These are phyloP conservation scores for Alosa alosa DNA, from an alignment of 2,113 vertebrate species.

Conservation along the genomic window DNA sequence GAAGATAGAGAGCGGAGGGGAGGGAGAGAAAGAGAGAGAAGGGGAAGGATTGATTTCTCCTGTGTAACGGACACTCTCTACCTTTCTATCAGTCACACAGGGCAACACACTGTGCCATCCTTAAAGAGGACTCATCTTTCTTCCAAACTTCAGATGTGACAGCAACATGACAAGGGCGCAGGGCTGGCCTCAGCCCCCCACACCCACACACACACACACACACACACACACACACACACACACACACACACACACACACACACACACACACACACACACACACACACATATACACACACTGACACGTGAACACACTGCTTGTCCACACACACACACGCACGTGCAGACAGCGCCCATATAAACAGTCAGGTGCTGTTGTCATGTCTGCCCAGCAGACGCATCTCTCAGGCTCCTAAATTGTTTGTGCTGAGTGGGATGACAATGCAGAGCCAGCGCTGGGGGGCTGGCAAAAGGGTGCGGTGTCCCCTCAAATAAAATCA, in stretches of 20 bases:
- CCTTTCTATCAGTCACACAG: constrained; percentile 68
- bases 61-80: constrained; percentile 56
- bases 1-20: constrained; percentile 48
- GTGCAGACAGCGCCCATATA: not conserved
- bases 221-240: not conserved
- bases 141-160: constrained; percentile 63
- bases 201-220: not conserved
- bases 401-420: not conserved
- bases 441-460: too few species aligned
- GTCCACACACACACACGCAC: constrained; percentile 22
- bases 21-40: constrained; percentile 44
- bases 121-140: constrained; percentile 68
- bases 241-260: not conserved
- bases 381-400: not conserved
- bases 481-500: too few species aligned
- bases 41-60: constrained; percentile 65
- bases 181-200: constrained; percentile 53
- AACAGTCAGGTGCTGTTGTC: not conserved
- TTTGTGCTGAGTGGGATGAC: not conserved
- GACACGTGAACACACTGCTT: not conserved
- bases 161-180: constrained; percentile 70
- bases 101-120: constrained; percentile 56
- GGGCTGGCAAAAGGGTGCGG: too few species aligned
- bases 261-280: constrained; percentile 11
- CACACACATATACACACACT: not conserved